Percentiles rank a stretch among this genome's conserved stretches.
These are phyloP conservation scores for Orthonyx spaldingii DNA, from an alignment of 2,113 vertebrate species.

Conservation along the genomic window DNA sequence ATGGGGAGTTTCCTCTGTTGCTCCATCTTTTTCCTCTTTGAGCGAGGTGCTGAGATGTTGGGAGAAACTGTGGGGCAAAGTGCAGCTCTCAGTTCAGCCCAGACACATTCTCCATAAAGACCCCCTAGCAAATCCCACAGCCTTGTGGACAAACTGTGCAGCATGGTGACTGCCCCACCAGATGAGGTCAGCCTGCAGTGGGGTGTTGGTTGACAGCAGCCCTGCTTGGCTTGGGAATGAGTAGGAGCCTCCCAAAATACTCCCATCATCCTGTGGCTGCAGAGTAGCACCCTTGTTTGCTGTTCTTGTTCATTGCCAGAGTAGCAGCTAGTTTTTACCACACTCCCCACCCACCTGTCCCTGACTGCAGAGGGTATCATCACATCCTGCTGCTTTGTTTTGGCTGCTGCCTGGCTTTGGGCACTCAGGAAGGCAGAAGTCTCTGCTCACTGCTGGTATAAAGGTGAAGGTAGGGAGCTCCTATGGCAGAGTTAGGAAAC, in stretches of 20 bases:
- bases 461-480: neutral
- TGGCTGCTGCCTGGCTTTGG: neutral
- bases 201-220: neutral
- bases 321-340: neutral
- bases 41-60: neutral
- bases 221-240: neutral
- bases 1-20: neutral
- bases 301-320: neutral
- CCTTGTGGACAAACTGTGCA: neutral
- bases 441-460: neutral
- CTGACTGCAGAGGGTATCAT: neutral
- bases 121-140: neutral
- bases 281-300: neutral
- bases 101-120: rapidly evolving
- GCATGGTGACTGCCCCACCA: neutral
- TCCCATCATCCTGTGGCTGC: neutral
- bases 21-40: neutral
- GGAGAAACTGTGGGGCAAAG: neutral
- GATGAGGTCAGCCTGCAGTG: neutral
- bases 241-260: rapidly evolving
- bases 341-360: neutral
- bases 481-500: neutral
- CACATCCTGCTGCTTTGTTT: neutral
- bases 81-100: neutral
- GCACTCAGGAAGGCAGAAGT: neutral